Evolutionary conservation across 2,888 invertebrate species (phyloP).

Genomic region (Crocallis elinguaria): DNA sequence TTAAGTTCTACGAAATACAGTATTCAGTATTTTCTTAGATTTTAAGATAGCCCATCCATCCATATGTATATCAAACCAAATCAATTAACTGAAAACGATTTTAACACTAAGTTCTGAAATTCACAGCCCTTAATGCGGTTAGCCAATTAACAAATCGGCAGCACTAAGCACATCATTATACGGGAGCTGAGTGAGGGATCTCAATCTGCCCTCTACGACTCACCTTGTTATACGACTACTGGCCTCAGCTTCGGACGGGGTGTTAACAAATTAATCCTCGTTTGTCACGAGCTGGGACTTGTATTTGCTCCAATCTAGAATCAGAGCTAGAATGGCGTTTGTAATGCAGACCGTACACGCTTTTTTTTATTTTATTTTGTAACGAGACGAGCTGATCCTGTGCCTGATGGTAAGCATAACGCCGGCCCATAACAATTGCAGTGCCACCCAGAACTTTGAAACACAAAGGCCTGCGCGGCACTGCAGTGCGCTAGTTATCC

Average conservation of each 20-base stretch:
- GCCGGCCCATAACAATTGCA: too few relatives aligned
- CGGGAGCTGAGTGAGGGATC: constrained; percentile 11
- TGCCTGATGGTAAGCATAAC: too few relatives aligned
- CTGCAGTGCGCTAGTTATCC: too few relatives aligned
- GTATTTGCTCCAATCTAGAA: not conserved
- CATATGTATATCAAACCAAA: too few relatives aligned
- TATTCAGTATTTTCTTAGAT: too few relatives aligned
- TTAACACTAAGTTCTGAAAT: not conserved
- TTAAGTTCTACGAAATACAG: too few relatives aligned
- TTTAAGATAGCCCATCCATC: too few relatives aligned
- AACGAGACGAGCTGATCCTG: too few relatives aligned
- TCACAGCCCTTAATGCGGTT: not conserved
- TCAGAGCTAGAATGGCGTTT: not conserved
- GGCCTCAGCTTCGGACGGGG: not conserved
- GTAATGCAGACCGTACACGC: too few relatives aligned
- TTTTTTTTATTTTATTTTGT: too few relatives aligned
- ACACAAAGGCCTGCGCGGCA: too few relatives aligned
- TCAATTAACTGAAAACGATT: not conserved
- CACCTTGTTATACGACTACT: not conserved
- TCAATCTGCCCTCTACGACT: not conserved
- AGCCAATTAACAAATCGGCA: constrained; percentile 14
- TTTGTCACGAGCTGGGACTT: not conserved
- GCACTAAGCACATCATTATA: constrained; percentile 8
- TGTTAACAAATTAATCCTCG: constrained; percentile 5
- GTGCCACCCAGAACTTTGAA: too few relatives aligned